Percentiles rank a stretch among this genome's conserved stretches.
These are phyloP conservation scores for Troides oblongomaculatus DNA, from an alignment of 2,888 invertebrate species.

Conservation along the genomic window DNA sequence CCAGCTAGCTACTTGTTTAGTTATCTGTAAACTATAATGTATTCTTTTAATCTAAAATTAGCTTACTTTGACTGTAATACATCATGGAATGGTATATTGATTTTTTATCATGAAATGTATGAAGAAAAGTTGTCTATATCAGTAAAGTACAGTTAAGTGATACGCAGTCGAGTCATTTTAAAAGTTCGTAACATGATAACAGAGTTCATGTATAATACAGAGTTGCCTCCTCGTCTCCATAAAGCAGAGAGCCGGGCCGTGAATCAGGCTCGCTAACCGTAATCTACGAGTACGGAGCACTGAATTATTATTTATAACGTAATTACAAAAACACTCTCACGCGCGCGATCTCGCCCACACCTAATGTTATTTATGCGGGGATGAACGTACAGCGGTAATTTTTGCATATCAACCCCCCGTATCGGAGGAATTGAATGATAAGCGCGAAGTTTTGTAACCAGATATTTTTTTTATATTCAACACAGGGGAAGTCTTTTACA, in stretches of 20 bases:
- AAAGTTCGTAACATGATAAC: slow-evolving; percentile 13
- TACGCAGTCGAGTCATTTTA: not conserved
- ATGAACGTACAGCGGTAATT: slow-evolving; percentile 70
- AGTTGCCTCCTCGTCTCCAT: slow-evolving; percentile 20
- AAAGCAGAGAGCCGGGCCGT: slow-evolving; percentile 43
- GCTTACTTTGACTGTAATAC: no score
- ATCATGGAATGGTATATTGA: no score
- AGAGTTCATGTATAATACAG: slow-evolving; percentile 6
- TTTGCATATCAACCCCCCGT: slow-evolving; percentile 72
- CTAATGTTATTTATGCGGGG: slow-evolving; percentile 77
- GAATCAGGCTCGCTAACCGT: slow-evolving; percentile 66
- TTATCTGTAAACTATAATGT: no score
- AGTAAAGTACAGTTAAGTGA: not conserved
- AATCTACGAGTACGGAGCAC: slow-evolving; percentile 62
- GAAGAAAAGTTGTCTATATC: not conserved
- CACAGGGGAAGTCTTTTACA: not conserved
- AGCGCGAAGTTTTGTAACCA: slow-evolving; percentile 34
- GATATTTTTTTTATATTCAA: slow-evolving; percentile 4
- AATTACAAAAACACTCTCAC: slow-evolving; percentile 77
- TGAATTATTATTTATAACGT: slow-evolving; percentile 79
- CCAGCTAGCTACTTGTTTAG: no score
- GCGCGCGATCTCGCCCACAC: slow-evolving; percentile 60
- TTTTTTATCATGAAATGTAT: no score
- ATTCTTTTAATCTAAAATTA: no score
- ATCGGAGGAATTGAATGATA: slow-evolving; percentile 72